These are phyloP conservation scores for Mobula hypostoma DNA, from an alignment of 2,113 vertebrate genomes.

Conservation along the genomic window DNA sequence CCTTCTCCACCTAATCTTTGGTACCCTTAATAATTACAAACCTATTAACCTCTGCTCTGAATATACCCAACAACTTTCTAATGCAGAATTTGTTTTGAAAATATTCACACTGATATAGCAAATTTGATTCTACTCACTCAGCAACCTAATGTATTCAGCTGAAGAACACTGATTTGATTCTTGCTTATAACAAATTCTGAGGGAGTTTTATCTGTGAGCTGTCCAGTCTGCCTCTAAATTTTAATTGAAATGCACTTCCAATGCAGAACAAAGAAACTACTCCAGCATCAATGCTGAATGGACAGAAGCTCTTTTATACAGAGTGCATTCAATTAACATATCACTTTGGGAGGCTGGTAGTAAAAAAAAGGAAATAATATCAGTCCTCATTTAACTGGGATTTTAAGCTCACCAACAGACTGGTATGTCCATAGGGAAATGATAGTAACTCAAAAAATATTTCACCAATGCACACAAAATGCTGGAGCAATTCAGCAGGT, in stretches of 20 bases:
- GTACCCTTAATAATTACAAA: too few relatives aligned
- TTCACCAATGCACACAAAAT: background rate
- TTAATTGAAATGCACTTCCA: background rate
- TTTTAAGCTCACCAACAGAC: background rate
- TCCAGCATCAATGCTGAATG: background rate
- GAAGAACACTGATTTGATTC: background rate
- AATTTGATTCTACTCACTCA: background rate
- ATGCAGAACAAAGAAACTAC: background rate
- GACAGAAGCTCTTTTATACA: background rate
- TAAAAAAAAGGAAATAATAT: background rate
- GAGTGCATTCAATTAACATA: background rate
- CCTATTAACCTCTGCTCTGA: too few relatives aligned
- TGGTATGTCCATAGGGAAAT: background rate
- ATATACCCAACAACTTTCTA: too few relatives aligned
- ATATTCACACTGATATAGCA: background rate
- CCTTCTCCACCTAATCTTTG: too few relatives aligned
- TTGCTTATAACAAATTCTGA: background rate
- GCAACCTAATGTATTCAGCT: background rate
- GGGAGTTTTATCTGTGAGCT: background rate
- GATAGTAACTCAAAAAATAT: background rate
- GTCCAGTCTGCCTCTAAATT: background rate
- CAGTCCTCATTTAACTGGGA: background rate
- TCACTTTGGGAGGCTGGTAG: background rate
- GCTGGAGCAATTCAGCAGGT: too few relatives aligned
- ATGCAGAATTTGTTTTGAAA: background rate